phyloP scores from a whole-genome alignment of 2,797 vertebrate genomes.

The Macropus fuliginosus region DNA sequence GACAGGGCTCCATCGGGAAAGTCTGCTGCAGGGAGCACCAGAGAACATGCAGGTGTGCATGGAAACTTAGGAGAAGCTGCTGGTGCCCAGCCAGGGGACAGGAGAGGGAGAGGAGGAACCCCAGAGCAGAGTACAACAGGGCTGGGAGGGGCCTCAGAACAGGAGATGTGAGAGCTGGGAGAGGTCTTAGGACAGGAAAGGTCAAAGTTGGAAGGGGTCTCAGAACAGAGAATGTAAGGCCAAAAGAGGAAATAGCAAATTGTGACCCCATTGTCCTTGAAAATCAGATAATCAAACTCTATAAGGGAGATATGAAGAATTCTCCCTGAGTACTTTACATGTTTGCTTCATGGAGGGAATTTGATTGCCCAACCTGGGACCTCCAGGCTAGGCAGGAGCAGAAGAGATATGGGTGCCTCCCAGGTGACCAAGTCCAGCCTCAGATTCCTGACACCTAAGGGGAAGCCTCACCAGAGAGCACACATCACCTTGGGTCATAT shows the following conservation, averaged over 20 bases:
- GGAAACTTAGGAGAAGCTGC: neutral
- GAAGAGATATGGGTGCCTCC: no score
- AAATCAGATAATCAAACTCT: neutral
- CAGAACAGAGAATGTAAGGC: neutral
- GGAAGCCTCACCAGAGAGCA: neutral
- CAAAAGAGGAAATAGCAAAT: neutral
- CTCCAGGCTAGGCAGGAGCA: neutral
- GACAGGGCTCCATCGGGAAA: neutral
- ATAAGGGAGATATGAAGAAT: neutral
- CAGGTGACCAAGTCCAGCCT: constrained; percentile 11
- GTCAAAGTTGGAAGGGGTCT: neutral
- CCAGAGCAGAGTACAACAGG: neutral
- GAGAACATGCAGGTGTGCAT: no score
- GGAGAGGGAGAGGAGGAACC: neutral
- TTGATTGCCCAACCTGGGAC: neutral
- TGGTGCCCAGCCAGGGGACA: neutral
- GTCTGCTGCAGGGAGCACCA: neutral
- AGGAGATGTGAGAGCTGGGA: neutral
- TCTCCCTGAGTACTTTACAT: neutral
- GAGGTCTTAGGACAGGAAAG: no score
- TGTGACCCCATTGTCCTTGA: neutral
- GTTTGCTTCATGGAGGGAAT: neutral
- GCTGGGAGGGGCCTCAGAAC: no score
- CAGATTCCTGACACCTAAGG: neutral
- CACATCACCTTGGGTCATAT: neutral